phyloP scores from a whole-genome alignment of 1,140 invertebrate species.

The Drosophila tristis region DNA sequence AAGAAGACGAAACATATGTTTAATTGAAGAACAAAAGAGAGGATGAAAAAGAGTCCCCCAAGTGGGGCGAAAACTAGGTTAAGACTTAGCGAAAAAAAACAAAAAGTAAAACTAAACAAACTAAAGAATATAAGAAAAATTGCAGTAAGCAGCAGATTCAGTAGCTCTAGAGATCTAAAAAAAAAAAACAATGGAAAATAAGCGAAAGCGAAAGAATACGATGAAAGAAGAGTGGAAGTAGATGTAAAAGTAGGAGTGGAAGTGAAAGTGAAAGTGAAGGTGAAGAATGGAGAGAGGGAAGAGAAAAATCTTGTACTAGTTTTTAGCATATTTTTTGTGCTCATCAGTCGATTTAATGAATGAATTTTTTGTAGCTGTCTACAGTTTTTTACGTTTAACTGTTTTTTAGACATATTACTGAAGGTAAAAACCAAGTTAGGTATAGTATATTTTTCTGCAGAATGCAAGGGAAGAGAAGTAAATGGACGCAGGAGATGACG shows the following conservation, averaged over 20 bases:
- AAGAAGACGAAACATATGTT: constrained; percentile 15
- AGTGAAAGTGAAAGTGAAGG: not conserved
- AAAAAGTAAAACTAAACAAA: constrained; percentile 46
- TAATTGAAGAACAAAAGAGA: constrained; percentile 24
- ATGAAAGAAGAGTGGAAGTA: constrained; percentile 5
- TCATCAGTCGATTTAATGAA: constrained; percentile 79
- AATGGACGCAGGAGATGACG: not conserved
- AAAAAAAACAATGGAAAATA: constrained; percentile 3
- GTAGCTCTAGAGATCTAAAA: constrained; percentile 57
- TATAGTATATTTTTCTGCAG: constrained; percentile 62
- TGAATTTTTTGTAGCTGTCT: constrained; percentile 80
- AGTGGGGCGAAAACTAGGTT: constrained; percentile 41
- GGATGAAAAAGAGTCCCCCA: constrained; percentile 21
- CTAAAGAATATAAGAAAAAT: constrained; percentile 40
- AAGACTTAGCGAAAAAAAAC: constrained; percentile 65
- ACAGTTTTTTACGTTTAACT: constrained; percentile 78
- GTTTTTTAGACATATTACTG: constrained; percentile 70
- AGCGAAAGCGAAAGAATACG: constrained; percentile 22
- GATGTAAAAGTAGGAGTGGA: not conserved
- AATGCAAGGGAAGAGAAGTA: constrained; percentile 28
- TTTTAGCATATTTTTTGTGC: constrained; percentile 82
- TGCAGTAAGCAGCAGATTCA: constrained; percentile 60
- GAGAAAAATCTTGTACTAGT: constrained; percentile 68
- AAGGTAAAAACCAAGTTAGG: constrained; percentile 37
- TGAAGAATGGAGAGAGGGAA: constrained; percentile 12